phyloP scores from a whole-genome alignment of 92 coral and sea anemone genomes.

The Zoanthus sociatus region DNA sequence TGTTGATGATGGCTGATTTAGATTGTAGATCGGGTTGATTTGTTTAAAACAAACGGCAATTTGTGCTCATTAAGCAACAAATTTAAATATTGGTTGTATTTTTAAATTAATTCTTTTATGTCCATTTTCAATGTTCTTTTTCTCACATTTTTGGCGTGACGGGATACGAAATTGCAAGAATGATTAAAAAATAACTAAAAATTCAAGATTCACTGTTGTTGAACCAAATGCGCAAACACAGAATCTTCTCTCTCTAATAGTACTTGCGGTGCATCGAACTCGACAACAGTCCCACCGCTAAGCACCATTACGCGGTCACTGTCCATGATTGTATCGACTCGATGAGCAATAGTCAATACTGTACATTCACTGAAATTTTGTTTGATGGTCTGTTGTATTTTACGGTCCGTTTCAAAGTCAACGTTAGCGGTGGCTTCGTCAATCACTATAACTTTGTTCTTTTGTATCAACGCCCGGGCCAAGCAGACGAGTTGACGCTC shows the following conservation, averaged over 20 bases:
- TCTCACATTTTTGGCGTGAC: background rate
- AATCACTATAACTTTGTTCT: conserved; percentile 26
- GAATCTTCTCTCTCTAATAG: conserved; percentile 10
- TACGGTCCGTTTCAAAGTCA: conserved; percentile 36
- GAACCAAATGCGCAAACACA: conserved; percentile 16
- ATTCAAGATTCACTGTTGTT: background rate
- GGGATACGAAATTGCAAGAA: background rate
- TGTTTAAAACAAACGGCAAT: too few relatives aligned
- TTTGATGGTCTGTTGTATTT: conserved; percentile 21
- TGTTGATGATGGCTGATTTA: too few relatives aligned
- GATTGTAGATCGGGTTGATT: too few relatives aligned
- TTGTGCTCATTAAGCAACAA: too few relatives aligned
- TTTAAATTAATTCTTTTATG: too few relatives aligned
- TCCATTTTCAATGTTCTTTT: too few relatives aligned
- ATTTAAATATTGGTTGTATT: too few relatives aligned
- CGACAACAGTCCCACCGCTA: conserved; percentile 20
- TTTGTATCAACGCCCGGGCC: conserved; percentile 30
- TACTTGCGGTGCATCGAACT: conserved; percentile 14
- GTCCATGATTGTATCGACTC: conserved; percentile 35
- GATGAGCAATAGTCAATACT: conserved; percentile 38
- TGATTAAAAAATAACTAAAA: background rate
- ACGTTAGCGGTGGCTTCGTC: conserved; percentile 43
- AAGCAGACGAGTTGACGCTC: conserved; percentile 30
- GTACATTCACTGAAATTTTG: conserved; percentile 40
- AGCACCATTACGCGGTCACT: conserved; percentile 43